phyloP scores from a whole-genome alignment of 2,888 invertebrate species.

The Sipha maydis region DNA sequence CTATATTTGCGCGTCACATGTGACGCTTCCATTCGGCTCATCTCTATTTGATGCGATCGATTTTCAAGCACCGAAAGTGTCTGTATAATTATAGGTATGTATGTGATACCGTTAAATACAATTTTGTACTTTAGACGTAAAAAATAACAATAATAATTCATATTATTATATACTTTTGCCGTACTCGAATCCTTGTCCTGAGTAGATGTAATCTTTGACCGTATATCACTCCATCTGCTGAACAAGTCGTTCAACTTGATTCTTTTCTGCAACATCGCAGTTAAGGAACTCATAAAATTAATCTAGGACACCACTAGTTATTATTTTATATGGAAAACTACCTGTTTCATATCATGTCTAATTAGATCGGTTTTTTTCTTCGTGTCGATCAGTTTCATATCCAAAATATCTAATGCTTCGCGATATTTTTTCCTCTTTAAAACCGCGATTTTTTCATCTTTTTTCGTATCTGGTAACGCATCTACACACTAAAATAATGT shows the following conservation, averaged over 20 bases:
- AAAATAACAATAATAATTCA: background rate
- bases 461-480: slow-evolving; percentile 35
- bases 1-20: slow-evolving; percentile 81
- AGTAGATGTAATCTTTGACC: slow-evolving; percentile 35
- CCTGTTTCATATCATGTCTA: slow-evolving; percentile 74
- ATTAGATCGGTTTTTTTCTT: slow-evolving; percentile 79
- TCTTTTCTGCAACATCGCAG: slow-evolving; percentile 46
- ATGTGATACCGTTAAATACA: background rate
- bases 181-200: slow-evolving; percentile 29
- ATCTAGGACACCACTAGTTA: slow-evolving; percentile 10
- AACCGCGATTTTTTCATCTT: slow-evolving; percentile 65
- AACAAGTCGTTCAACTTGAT: slow-evolving; percentile 57
- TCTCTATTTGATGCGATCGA: slow-evolving; percentile 81
- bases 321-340: slow-evolving; percentile 42
- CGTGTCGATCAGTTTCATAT: slow-evolving; percentile 77
- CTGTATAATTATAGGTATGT: slow-evolving; percentile 64
- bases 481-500: slow-evolving; percentile 28
- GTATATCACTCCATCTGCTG: slow-evolving; percentile 47
- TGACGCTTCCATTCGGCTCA: slow-evolving; percentile 85
- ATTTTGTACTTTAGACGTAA: slow-evolving; percentile 23
- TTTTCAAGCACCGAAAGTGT: slow-evolving; percentile 77
- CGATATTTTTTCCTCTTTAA: slow-evolving; percentile 68
- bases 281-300: slow-evolving; percentile 27
- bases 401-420: slow-evolving; percentile 72
- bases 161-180: slow-evolving; percentile 20